Base-by-base conservation (phyloP, 2,113 vertebrate species). In the Zosterops japonicus region DNA sequence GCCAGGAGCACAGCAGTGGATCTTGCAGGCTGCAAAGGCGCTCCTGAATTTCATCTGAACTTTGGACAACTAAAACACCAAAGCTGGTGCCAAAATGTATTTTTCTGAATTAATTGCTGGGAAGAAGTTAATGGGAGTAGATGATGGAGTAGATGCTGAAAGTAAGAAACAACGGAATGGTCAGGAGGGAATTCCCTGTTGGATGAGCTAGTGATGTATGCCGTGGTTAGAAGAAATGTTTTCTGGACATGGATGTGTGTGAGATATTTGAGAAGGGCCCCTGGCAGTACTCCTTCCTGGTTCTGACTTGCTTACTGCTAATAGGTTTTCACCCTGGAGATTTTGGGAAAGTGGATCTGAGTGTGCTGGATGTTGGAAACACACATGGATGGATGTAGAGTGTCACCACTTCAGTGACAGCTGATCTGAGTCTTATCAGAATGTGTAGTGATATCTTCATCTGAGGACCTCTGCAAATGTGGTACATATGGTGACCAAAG, bases 361-460 rank as follows among this genome's bases (percentile, higher is more conserved):
- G 18, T 6, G 24, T 4, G 0, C 41, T 3, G 3, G 44, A 10
- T 41, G 12, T 49, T 89, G 83, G 50, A 71, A 92, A 67, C 47
- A 31, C 23, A 35, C 0, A 2, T 1, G 10, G 29, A 20, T 78
- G 25, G 15, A 4, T 31, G 5, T 39, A 20, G 33, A 36, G 4
- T 67, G 55, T 69, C 53, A 29, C 55, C 9, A 12, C 44, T 69
- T 49, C 31, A 27, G 49, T 33, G 50, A 9, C 33, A 50, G 24
- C 49, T 84, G 27, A 64, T 27, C 33, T 50, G 49, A 72, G 8
- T 72, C 23, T 53, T 57, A 49, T 1, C 16, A 77, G 81, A 80
- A 79, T 56, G 35, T 42, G 0, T 0, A 60, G 42, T 13, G 27
- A 9, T 68, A 27, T 83, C 68, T 89, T 64, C 36, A 33, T n/a